Base-by-base conservation (phyloP, 2,797 vertebrate genomes). In the Argentina silus region DNA sequence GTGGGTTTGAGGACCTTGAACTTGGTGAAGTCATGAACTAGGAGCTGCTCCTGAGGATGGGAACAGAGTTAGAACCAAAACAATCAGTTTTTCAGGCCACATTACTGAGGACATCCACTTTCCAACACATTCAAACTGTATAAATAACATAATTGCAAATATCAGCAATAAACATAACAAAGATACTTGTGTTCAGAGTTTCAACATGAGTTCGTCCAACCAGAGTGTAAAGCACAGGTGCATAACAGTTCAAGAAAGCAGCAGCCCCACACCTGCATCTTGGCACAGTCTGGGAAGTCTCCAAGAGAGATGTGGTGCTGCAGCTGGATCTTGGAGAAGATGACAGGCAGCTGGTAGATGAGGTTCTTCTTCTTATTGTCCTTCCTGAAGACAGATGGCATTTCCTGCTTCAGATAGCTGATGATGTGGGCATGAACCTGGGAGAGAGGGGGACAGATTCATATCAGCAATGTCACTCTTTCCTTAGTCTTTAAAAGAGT, bases 261-360 rank as follows among this genome's bases (percentile, higher is more conserved):
- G n/a, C n/a, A n/a, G n/a, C n/a, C n/a, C n/a, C 15, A 69, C 62
- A 97, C 97, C 96, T 98, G 96, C 97, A 98, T 97, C 84, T 97
- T 97, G 57, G 93, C 57, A 79, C 95, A 96, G 55, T 98, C 96
- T 0, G 97, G 97, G 72, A 98, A 98, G 86, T 98, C 97, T 7
- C 97, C 97, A 0, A 96, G 91, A 0, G 97, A 96, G 78, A 98
- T 97, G 83, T 97, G 95, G 70, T 97, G 93, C 79, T 97, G 96
- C 70, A 97, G 91, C 85, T 98, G 96, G 73, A 98, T 97, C 88
- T 96, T 96, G 0, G 95, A 94, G 47, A 97, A 98, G 84, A 98
- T 96, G 23, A 96, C 93, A 0, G 96, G 96, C 82, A 98, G 88
- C 80, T 97, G 95, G 74, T 94, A 86, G 82, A 98, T 97, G 55